Base-by-base conservation (phyloP, 2,113 vertebrate genomes). In the Aegithalos caudatus region DNA sequence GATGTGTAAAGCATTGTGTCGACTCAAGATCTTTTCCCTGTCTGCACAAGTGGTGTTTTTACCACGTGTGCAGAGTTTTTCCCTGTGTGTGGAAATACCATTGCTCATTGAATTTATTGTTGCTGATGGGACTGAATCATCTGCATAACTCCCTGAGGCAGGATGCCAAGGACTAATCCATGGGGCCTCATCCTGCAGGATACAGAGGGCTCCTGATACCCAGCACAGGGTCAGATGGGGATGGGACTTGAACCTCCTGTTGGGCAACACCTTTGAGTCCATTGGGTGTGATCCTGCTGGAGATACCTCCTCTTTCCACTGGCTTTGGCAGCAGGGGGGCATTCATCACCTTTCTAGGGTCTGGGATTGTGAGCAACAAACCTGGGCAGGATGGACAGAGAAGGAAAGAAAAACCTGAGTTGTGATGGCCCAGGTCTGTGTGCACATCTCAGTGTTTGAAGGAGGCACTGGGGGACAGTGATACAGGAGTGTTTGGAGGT, bases 151-250 rank as follows among this genome's bases (percentile, higher is more conserved):
- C 29, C 35, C 31, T 0, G 1, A 62, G 82, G 47, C 2, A 1
- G 53, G 62, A 77, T 44, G 45, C 70, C 2, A 8, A 20, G 24
- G 20, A 83, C 12, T 82, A 35, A 73, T 42, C 58, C 25, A 7
- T 17, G 54, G 12, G 25, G 11, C 31, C 53, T 86, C 23, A 31
- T 80, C 42, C 38, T 88, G 29, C 0, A 2, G n/a, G 11, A 37
- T 61, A 13, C 19, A 12, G 17, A 66, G 38, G 18, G 17, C 53
- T 91, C 31, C 44, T 50, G 31, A 33, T 38, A 33, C 12, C 23
- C 23, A 18, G 67, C 3, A 0, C 45, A 45, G 57, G 0, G 0
- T 24, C 0, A 0, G 22, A 12, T 66, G 37, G 17, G 57, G 25
- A 21, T 10, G 25, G 27, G 16, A 71, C 56, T 64, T 24, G 24